Evolutionary conservation across 1,140 invertebrate genomes (phyloP).

Genomic region (Drosophila fuyamai): DNA sequence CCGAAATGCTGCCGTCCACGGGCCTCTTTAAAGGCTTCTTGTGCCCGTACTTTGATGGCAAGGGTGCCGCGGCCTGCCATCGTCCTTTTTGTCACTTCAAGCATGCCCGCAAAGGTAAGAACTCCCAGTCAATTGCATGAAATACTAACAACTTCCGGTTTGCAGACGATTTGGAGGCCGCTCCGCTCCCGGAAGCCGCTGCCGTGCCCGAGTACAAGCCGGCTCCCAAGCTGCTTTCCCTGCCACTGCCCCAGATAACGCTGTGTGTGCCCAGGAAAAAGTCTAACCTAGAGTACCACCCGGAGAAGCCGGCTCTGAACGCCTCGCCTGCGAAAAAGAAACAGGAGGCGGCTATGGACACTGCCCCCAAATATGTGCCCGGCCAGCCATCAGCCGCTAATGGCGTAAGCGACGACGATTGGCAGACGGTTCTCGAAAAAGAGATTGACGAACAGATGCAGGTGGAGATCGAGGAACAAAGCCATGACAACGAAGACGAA

Average conservation of each 20-base stretch:
- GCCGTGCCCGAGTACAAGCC: slow-evolving; percentile 67
- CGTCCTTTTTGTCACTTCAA: slow-evolving; percentile 95
- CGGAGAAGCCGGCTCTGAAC: slow-evolving; percentile 78
- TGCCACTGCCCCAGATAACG: slow-evolving; percentile 66
- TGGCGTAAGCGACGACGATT: slow-evolving; percentile 20
- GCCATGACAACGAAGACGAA: neutral
- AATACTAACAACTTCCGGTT: slow-evolving; percentile 7
- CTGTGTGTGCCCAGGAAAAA: slow-evolving; percentile 53
- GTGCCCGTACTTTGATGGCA: slow-evolving; percentile 93
- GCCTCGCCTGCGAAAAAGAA: slow-evolving; percentile 67
- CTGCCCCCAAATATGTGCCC: slow-evolving; percentile 85
- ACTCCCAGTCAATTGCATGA: neutral
- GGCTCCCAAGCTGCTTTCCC: slow-evolving; percentile 71
- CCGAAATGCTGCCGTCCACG: slow-evolving; percentile 92
- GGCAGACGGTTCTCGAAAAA: slow-evolving; percentile 29
- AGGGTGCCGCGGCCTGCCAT: slow-evolving; percentile 87
- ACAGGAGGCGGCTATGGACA: slow-evolving; percentile 14
- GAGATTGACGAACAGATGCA: slow-evolving; percentile 36
- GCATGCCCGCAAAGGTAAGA: slow-evolving; percentile 90
- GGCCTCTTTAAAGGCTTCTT: slow-evolving; percentile 93
- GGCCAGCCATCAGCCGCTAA: slow-evolving; percentile 23
- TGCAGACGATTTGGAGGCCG: slow-evolving; percentile 65
- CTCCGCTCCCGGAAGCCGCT: slow-evolving; percentile 27
- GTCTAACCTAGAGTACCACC: slow-evolving; percentile 75
- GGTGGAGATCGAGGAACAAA: slow-evolving; percentile 15